A percentile compares a stretch with the other conserved stretches of the same genome.
Evolutionary conservation across 2,888 invertebrate species (phyloP).

Genomic region (Diarsia dahlii): DNA sequence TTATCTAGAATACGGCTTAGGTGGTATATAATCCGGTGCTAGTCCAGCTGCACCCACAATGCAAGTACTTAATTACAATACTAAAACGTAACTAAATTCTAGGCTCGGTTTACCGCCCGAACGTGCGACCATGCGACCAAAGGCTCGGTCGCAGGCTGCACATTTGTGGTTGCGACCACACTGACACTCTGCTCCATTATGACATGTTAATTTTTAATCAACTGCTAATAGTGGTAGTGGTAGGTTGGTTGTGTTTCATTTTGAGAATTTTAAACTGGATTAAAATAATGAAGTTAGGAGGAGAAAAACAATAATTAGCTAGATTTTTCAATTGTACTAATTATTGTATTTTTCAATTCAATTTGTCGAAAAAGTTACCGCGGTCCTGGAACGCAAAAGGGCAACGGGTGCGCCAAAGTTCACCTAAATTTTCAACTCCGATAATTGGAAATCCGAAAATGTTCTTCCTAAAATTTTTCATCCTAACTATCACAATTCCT

Average conservation of each 20-base stretch:
- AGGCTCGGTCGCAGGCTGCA: slow-evolving; percentile 18
- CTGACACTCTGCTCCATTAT: slow-evolving; percentile 51
- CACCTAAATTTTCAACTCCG: too few relatives aligned
- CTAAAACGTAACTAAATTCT: slow-evolving; percentile 48
- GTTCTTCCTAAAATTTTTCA: too few relatives aligned
- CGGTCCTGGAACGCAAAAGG: too few relatives aligned
- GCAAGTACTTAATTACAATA: slow-evolving; percentile 4
- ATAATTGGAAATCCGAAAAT: too few relatives aligned
- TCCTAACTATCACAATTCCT: too few relatives aligned
- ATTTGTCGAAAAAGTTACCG: too few relatives aligned
- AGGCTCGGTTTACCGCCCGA: slow-evolving; percentile 27
- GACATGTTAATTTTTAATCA: slow-evolving; percentile 61
- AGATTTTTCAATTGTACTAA: too few relatives aligned
- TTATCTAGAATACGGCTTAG: neutral
- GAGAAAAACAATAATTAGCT: neutral
- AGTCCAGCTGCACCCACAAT: neutral
- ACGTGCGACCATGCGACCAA: slow-evolving; percentile 14
- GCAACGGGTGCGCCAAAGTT: too few relatives aligned
- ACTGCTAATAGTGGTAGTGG: neutral
- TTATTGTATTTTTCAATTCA: too few relatives aligned
- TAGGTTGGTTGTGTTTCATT: slow-evolving; percentile 4
- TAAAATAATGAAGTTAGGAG: neutral
- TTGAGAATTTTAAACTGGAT: slow-evolving; percentile 6
- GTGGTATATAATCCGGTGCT: neutral
- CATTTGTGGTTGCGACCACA: slow-evolving; percentile 53